Conservation (phyloP, 2,797 vertebrate genomes). For the Pipistrellus kuhlii region DNA sequence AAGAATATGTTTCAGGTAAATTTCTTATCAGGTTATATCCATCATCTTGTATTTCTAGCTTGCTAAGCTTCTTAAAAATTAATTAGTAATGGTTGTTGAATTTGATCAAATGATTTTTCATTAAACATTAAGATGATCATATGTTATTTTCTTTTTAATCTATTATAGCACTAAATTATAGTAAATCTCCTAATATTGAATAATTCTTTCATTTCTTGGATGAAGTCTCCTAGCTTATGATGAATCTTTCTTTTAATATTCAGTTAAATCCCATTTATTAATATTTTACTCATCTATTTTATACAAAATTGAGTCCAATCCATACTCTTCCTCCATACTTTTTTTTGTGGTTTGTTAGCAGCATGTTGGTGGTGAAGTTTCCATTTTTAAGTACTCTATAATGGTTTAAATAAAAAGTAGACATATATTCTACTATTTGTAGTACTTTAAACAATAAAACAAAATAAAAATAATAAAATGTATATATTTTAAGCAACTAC, state of each 20-base stretch:
- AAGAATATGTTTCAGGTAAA: background rate
- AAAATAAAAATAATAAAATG: background rate
- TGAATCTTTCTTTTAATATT: conserved; percentile 25
- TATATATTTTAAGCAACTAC: background rate
- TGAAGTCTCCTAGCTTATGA: background rate
- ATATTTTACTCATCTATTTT: conserved; percentile 40
- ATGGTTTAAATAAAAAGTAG: background rate
- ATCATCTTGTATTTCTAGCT: background rate
- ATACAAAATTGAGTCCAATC: background rate
- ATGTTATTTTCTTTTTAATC: conserved; percentile 48
- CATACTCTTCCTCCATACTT: background rate
- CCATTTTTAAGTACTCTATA: background rate
- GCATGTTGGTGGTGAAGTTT: background rate
- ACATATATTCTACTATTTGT: too few species aligned
- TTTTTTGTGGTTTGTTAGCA: background rate
- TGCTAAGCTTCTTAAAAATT: background rate
- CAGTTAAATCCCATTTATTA: conserved; percentile 30
- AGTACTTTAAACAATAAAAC: too few species aligned
- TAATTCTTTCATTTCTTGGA: conserved; percentile 43
- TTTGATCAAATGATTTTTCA: conserved; percentile 41
- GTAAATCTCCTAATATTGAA: conserved; percentile 42
- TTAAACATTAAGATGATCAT: conserved; percentile 1
- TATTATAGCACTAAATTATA: conserved; percentile 20
- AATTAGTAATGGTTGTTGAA: conserved; percentile 35
- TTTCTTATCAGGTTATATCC: background rate